phyloP scores from a whole-genome alignment of 2,888 invertebrate genomes.

The Odontocolon sp. region DNA sequence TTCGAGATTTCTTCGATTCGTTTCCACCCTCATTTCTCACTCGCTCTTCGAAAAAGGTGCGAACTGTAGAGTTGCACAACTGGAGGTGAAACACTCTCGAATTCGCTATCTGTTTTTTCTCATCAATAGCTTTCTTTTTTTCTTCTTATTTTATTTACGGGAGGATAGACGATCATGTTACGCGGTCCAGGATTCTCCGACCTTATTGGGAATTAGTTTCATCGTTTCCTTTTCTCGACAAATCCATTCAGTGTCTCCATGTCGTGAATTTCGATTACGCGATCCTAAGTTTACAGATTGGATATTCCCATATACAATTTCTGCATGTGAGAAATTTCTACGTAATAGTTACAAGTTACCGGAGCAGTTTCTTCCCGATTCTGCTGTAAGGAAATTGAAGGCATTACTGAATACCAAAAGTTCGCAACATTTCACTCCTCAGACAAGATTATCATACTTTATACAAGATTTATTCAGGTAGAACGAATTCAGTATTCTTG shows the following conservation, averaged over 20 bases:
- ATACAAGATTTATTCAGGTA: no score
- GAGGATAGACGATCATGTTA: background rate
- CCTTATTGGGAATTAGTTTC: constrained; percentile 30
- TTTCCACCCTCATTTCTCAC: background rate
- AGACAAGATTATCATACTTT: no score
- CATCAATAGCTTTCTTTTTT: background rate
- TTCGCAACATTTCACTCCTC: no score
- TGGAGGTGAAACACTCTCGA: background rate
- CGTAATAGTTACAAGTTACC: no score
- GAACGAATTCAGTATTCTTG: no score
- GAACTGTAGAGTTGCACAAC: constrained; percentile 16
- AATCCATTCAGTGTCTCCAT: background rate
- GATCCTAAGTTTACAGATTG: constrained; percentile 17
- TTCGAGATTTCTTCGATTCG: no score
- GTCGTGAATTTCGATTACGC: constrained; percentile 36
- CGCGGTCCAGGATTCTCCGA: background rate
- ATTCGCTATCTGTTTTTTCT: background rate
- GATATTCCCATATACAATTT: no score
- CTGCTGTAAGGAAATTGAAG: no score
- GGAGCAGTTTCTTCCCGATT: no score
- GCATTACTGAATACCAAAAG: no score
- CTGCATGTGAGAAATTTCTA: no score
- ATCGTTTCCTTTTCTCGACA: background rate
- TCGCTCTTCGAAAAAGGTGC: background rate
- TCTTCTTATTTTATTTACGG: background rate